These are phyloP conservation scores for Protophormia terraenovae DNA, from an alignment of 2,888 invertebrate genomes.

Conservation along the genomic window DNA sequence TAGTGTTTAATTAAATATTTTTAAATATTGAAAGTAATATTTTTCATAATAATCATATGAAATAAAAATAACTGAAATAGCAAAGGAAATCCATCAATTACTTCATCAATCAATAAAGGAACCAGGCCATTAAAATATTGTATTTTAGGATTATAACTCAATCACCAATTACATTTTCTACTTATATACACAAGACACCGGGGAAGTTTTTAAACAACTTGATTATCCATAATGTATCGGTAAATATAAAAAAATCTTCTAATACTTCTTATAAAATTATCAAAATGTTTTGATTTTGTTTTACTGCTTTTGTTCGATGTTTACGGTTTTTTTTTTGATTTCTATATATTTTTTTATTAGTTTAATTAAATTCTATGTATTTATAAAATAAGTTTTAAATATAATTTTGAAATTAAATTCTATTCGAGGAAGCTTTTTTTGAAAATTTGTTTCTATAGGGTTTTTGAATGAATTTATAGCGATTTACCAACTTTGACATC, in stretches of 20 bases:
- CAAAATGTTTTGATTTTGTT: not conserved
- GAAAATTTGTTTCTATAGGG: no score
- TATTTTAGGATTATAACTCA: conserved; percentile 41
- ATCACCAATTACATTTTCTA: not conserved
- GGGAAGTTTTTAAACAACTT: conserved; percentile 26
- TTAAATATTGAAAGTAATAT: not conserved
- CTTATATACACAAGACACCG: not conserved
- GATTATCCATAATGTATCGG: conserved; percentile 61
- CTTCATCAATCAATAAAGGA: conserved; percentile 3
- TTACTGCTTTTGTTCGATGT: not conserved
- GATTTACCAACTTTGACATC: no score
- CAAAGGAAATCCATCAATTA: conserved; percentile 13
- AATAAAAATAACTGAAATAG: conserved; percentile 1
- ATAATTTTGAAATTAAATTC: no score
- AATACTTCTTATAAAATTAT: not conserved
- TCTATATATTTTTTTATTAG: no score
- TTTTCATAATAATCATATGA: not conserved
- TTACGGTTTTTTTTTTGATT: not conserved
- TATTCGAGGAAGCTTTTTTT: no score
- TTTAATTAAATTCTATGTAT: no score
- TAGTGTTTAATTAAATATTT: not conserved
- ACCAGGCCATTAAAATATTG: conserved; percentile 25
- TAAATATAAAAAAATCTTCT: conserved; percentile 58
- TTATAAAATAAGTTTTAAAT: no score
- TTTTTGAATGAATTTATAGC: no score